These are phyloP conservation scores for Lithophane socia DNA, from an alignment of 2,888 invertebrate species.

Conservation along the genomic window DNA sequence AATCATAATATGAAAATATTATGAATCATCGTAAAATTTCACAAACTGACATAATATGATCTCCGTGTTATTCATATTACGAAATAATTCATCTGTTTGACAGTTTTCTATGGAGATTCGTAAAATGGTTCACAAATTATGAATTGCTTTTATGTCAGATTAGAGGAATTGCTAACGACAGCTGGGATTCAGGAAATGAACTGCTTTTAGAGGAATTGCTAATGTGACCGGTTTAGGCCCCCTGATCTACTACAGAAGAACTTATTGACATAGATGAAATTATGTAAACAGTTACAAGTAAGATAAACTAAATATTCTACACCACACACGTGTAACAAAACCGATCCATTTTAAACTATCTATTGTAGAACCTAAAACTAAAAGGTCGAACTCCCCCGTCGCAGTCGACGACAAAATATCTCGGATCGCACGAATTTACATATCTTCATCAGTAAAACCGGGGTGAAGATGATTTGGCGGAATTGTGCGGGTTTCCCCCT, in stretches of 20 bases:
- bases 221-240: too few species aligned
- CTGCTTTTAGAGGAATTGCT: too few species aligned
- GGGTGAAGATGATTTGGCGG: constrained; percentile 88
- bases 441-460: constrained; percentile 87
- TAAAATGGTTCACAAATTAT: too few species aligned
- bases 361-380: constrained; percentile 55
- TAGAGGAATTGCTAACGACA: too few species aligned
- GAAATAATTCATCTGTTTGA: too few species aligned
- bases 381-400: constrained; percentile 67
- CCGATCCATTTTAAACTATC: constrained; percentile 40
- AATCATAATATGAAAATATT: too few species aligned
- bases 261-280: background rate
- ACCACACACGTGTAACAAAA: constrained; percentile 32
- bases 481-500: constrained; percentile 75
- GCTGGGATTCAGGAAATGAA: too few species aligned
- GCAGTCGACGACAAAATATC: constrained; percentile 74
- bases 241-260: background rate
- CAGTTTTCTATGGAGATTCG: too few species aligned
- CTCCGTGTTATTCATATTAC: too few species aligned
- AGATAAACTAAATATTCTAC: constrained; percentile 18
- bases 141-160: too few species aligned
- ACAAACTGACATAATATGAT: too few species aligned
- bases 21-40: too few species aligned
- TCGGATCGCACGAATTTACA: constrained; percentile 81
- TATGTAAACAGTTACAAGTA: background rate